Evolutionary conservation across 2,797 vertebrate species (phyloP).

Genomic region (Chelmon rostratus): DNA sequence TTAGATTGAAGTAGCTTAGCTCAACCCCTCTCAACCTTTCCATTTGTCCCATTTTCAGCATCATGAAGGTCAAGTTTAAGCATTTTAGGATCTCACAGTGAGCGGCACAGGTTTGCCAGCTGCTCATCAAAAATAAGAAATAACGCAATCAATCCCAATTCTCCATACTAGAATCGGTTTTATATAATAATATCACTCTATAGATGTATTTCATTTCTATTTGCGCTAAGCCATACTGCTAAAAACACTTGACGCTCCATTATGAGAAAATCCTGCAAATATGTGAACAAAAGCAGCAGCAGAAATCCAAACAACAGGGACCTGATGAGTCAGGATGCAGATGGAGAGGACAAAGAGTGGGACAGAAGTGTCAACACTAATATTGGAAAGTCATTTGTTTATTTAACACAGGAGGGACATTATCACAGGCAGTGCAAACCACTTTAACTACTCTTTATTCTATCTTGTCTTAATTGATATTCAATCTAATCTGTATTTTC

Average conservation of each 20-base stretch:
- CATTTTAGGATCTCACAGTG: background rate
- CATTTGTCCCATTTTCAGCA: slow-evolving; percentile 16
- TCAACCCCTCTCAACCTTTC: background rate
- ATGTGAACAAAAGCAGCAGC: background rate
- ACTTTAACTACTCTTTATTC: background rate
- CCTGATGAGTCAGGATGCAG: slow-evolving; percentile 45
- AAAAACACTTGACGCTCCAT: background rate
- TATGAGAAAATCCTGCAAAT: slow-evolving; percentile 1
- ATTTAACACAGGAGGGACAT: slow-evolving; percentile 14
- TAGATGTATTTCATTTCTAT: background rate
- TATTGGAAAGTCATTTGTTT: slow-evolving; percentile 28
- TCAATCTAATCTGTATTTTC: background rate
- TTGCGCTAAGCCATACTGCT: background rate
- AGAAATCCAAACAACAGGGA: slow-evolving; percentile 22
- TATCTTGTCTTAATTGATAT: background rate
- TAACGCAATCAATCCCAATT: background rate
- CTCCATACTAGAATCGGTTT: no score
- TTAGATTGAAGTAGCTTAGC: slow-evolving; percentile 1
- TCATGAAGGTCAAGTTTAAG: slow-evolving; percentile 13
- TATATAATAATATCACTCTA: background rate
- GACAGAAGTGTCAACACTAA: slow-evolving; percentile 29
- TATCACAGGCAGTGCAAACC: background rate
- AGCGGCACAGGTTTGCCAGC: background rate
- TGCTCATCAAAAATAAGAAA: background rate
- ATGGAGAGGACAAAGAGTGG: slow-evolving; percentile 34